Conservation (phyloP, 2,113 vertebrate genomes). For the Gallinago jamesoni region DNA sequence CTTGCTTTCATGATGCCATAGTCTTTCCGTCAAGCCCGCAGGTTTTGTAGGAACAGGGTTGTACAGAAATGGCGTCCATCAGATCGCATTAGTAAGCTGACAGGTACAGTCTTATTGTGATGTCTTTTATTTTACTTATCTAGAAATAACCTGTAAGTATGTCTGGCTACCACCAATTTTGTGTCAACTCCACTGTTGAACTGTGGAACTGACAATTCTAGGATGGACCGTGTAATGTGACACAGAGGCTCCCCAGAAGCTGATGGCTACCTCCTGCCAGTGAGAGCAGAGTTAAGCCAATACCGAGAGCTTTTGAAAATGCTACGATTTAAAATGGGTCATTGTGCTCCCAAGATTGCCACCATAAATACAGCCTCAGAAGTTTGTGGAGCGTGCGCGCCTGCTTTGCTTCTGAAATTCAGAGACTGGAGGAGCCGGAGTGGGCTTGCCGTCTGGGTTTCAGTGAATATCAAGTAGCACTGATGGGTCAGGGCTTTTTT, state of each 20-base stretch:
- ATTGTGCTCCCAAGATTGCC: constrained; percentile 12
- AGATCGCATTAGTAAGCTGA: neutral
- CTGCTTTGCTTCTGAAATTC: neutral
- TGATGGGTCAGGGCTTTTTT: neutral
- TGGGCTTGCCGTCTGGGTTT: neutral
- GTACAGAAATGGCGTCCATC: neutral
- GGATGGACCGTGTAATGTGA: neutral
- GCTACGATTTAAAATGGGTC: neutral
- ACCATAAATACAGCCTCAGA: neutral
- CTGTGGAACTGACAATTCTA: neutral
- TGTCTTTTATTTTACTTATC: neutral
- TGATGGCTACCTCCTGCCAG: constrained; percentile 32
- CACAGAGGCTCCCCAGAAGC: neutral
- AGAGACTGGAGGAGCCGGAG: neutral
- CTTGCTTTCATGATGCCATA: fast-evolving
- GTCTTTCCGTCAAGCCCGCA: neutral
- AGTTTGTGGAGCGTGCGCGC: neutral
- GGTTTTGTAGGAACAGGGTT: neutral
- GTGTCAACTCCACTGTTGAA: neutral
- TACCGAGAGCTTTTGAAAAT: neutral
- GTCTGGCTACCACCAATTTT: neutral
- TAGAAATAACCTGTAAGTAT: neutral
- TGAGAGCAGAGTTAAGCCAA: constrained; percentile 33
- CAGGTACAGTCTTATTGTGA: neutral
- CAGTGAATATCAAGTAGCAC: neutral